A percentile compares a stretch with the other conserved stretches of the same genome.
These are phyloP conservation scores for Bubo scandiacus DNA, from an alignment of 2,113 vertebrate species.

Conservation along the genomic window DNA sequence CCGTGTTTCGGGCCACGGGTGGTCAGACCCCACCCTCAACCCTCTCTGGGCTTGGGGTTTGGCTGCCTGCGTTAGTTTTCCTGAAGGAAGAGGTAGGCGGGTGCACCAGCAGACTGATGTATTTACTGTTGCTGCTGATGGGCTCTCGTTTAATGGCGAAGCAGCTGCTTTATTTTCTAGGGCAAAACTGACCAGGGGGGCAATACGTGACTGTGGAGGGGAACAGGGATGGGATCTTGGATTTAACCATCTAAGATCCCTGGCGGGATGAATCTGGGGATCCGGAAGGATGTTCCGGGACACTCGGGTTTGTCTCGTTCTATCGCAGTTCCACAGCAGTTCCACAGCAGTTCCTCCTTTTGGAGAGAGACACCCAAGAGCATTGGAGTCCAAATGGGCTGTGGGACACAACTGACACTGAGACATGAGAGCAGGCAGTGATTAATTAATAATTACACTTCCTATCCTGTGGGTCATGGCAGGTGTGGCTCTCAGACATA, in stretches of 20 bases:
- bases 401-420: background rate
- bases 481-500: background rate
- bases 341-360: background rate
- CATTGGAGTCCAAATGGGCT: background rate
- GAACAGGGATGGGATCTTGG: background rate
- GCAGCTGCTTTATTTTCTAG: background rate
- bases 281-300: background rate
- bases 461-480: background rate
- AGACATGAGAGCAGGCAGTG: background rate
- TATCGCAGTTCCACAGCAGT: background rate
- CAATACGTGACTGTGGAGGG: background rate
- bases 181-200: background rate
- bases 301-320: background rate
- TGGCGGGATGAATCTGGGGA: background rate
- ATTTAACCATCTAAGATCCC: background rate
- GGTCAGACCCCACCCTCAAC: background rate
- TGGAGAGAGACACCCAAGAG: background rate
- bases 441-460: slow-evolving; percentile 1
- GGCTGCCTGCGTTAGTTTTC: background rate
- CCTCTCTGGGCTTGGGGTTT: background rate
- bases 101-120: background rate
- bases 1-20: background rate
- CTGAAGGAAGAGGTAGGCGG: background rate
- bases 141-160: background rate
- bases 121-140: background rate